Base-by-base conservation (phyloP, 2,888 invertebrate genomes). In the Dioctria rufipes region DNA sequence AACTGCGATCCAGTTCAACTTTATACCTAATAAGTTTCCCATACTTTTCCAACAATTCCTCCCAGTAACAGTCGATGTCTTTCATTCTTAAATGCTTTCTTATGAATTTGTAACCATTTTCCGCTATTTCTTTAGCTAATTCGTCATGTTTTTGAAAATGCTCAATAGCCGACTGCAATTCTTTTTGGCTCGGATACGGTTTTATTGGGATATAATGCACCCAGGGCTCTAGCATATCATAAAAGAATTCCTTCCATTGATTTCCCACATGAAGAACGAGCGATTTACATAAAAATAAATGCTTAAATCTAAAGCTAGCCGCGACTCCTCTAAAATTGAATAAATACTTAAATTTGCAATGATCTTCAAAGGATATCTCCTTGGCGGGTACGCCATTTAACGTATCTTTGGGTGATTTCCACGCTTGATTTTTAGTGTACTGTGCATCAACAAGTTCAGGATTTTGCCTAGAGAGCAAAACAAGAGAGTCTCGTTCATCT, bases 371-470 rank as follows among this genome's bases (percentile, higher is more conserved):
- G 0, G 95, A 92, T 0, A 97, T 94, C 90, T 98, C 98, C 80
- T 91, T 86, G 0, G 98, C 98, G 71, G 98, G 96, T 40, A 94
- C 91, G 11, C 92, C 93, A 86, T 95, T 91, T 8, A 98, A 90
- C 0, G 98, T 98, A 86, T 98, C 98, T 93, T 96, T 93, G 83
- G 95, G 94, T 4, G 98, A 98, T 89, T 96, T 98, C 98, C 98
- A 99, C 0, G 98, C 98, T 90, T 99, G 99, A 89, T 99, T 99
- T 89, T 98, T 98, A 0, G 98, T 99, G 87, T 98, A 99, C 84
- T 94, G 93, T 1, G 98, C 98, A 90, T 98, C 96, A 0, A 95
- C 94, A 37, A 98, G 89, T 3, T 95, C 90, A 0, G 96, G 94
- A 40, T 91, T 87, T 79, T 91, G 91, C 81, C 96, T 91, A 37